phyloP scores from a whole-genome alignment of 2,113 vertebrate genomes.

The Neogale vison region DNA sequence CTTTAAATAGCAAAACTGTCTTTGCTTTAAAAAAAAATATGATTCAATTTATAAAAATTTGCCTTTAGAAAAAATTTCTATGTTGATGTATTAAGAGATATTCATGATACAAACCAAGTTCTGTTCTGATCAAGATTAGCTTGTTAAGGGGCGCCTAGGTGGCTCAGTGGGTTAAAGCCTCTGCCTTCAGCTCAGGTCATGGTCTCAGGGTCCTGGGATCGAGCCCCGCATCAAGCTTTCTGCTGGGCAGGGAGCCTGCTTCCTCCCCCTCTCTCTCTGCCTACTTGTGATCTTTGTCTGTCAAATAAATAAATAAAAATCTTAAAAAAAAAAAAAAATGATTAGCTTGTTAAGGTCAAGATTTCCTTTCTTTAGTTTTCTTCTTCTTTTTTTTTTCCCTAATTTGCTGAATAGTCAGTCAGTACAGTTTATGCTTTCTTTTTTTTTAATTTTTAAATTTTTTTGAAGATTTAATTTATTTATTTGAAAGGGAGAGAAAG shows the following conservation, averaged over 20 bases:
- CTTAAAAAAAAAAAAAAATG: too few species aligned
- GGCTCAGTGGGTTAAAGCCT: too few species aligned
- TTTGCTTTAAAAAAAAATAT: neutral
- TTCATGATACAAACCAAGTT: slow-evolving; percentile 37
- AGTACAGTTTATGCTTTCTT: neutral
- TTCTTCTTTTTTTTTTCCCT: too few species aligned
- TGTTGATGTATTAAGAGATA: neutral
- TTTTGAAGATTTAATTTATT: neutral
- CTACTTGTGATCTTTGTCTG: too few species aligned
- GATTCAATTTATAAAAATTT: neutral
- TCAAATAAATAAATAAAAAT: too few species aligned
- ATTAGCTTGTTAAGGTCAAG: neutral
- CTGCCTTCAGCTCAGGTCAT: too few species aligned
- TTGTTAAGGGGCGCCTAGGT: neutral
- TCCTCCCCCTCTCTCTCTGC: too few species aligned
- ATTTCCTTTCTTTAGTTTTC: neutral
- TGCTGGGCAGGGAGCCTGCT: too few species aligned
- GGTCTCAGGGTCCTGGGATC: too few species aligned
- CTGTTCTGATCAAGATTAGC: neutral
- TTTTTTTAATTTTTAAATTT: neutral
- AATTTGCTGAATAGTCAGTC: neutral
- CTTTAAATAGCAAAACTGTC: neutral
- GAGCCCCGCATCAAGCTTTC: too few species aligned
- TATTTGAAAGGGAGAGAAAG: neutral
- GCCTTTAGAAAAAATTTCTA: neutral